Conservation (phyloP, 2,888 invertebrate genomes). For the Hirtodrosophila alboralis region DNA sequence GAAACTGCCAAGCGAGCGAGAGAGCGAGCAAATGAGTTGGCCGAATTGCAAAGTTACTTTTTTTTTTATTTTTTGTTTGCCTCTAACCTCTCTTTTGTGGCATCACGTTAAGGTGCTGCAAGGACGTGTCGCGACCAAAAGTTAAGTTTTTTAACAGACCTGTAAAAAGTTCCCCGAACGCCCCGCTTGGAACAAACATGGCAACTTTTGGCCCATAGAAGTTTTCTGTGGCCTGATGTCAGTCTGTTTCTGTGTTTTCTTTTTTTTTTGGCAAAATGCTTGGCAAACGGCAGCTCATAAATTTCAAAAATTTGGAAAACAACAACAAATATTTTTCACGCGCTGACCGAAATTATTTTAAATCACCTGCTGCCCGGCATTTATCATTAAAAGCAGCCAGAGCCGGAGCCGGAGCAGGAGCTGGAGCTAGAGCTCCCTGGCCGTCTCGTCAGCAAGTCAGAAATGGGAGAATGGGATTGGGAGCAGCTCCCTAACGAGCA, state of each 20-base stretch:
- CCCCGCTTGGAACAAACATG: conserved; percentile 53
- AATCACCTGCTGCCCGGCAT: conserved; percentile 80
- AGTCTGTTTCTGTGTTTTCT: conserved; percentile 2
- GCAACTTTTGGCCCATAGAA: conserved; percentile 47
- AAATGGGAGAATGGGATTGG: conserved; percentile 1
- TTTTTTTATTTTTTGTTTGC: too few species aligned
- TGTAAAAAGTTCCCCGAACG: too few species aligned
- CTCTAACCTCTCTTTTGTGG: conserved; percentile 62
- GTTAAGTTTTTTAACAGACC: conserved; percentile 39
- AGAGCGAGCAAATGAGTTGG: conserved; percentile 31
- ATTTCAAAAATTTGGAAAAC: conserved; percentile 67
- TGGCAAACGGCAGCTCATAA: conserved; percentile 66
- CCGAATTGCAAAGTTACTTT: conserved; percentile 66
- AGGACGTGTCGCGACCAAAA: conserved; percentile 70
- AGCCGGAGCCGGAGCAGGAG: too few species aligned
- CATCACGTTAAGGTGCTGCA: conserved; percentile 58
- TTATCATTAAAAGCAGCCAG: conserved; percentile 69
- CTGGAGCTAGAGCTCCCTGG: too few species aligned
- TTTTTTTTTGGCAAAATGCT: neutral
- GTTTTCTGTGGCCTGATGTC: conserved; percentile 31
- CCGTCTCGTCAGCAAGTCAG: conserved; percentile 34
- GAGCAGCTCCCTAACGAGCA: conserved; percentile 58
- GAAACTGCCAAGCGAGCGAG: conserved; percentile 36
- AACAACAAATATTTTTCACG: conserved; percentile 70
- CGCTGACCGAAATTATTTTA: conserved; percentile 77